phyloP scores from a whole-genome alignment of 2,888 invertebrate genomes.

The Exephanes ischioxanthus region DNA sequence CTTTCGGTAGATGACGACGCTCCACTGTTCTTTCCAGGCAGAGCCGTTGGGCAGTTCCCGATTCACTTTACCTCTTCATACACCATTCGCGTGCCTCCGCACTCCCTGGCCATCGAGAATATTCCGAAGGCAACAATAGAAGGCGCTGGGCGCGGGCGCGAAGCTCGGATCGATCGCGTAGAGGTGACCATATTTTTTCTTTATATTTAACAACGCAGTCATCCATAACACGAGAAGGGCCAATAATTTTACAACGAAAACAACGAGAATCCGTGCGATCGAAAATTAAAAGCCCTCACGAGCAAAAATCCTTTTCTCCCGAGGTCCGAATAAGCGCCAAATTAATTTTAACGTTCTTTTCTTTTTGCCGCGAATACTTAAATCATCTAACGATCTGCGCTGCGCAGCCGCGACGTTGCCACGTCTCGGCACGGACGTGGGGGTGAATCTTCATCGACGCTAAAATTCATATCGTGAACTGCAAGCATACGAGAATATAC shows the following conservation, averaged over 20 bases:
- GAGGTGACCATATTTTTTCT: constrained; percentile 77
- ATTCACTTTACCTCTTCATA: not conserved
- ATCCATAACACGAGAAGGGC: constrained; percentile 47
- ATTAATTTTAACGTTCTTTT: constrained; percentile 80
- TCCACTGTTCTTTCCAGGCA: not conserved
- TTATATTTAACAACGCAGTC: constrained; percentile 73
- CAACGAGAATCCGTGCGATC: not conserved
- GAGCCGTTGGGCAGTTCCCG: not conserved
- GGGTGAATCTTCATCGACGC: constrained; percentile 46
- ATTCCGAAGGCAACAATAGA: constrained; percentile 33
- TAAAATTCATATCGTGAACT: constrained; percentile 14
- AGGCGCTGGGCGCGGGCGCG: constrained; percentile 74
- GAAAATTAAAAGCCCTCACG: constrained; percentile 42
- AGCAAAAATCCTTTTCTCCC: constrained; percentile 8
- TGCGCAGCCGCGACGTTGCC: constrained; percentile 79
- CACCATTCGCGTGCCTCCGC: constrained; percentile 11
- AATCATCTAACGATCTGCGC: constrained; percentile 82
- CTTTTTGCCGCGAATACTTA: constrained; percentile 84
- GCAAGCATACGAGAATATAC: not conserved
- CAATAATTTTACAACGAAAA: constrained; percentile 66
- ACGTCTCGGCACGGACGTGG: constrained; percentile 52
- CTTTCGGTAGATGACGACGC: not conserved
- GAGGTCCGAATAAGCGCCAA: constrained; percentile 63
- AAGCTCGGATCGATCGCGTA: constrained; percentile 80
- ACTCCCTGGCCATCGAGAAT: constrained; percentile 11